These are phyloP conservation scores for Caranx ignobilis DNA, from an alignment of 2,113 vertebrate species.

Conservation along the genomic window DNA sequence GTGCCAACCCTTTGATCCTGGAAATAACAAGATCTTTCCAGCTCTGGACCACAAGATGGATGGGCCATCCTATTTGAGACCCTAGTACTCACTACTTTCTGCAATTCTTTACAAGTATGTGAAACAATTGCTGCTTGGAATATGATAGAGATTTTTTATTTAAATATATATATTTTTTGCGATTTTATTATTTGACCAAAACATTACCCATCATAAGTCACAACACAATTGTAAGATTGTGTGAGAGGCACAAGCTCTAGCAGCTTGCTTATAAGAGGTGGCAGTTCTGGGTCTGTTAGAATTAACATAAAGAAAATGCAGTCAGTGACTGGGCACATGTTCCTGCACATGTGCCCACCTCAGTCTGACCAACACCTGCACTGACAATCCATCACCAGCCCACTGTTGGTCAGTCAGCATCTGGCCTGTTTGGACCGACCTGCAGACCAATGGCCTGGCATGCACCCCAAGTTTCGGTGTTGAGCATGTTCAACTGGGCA, in stretches of 20 bases:
- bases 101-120: no score
- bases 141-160: no score
- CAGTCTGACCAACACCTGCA: conserved; percentile 19
- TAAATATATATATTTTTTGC: no score
- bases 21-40: no score
- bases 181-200: no score
- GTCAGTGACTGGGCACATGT: not conserved
- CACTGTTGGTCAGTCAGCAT: not conserved
- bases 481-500: not conserved
- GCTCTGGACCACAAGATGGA: no score
- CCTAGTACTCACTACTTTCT: no score
- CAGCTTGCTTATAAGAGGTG: not conserved
- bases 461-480: not conserved
- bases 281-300: not conserved
- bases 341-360: not conserved
- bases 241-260: not conserved
- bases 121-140: no score
- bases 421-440: conserved; percentile 2
- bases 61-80: no score
- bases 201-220: no score
- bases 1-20: no score
- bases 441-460: not conserved
- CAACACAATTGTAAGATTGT: not conserved
- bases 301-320: not conserved
- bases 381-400: conserved; percentile 7